Base-by-base conservation (phyloP, 2,797 vertebrate genomes). In the Helostoma temminkii region DNA sequence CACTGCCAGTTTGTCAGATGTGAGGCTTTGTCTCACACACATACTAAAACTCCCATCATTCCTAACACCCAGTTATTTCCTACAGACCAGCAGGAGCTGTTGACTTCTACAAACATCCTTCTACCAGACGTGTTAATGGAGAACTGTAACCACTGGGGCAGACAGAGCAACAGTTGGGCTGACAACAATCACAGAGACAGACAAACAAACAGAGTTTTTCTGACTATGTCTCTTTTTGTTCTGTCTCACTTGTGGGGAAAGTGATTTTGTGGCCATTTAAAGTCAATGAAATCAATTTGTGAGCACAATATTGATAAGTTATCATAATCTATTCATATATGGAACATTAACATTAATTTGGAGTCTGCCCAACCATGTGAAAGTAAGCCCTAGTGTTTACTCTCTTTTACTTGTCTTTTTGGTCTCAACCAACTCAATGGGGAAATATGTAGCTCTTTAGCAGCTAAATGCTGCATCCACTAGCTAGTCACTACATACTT, bases 131-230 rank as follows among this genome's bases (percentile, higher is more conserved):
- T 74, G 59, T 78, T 82, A 82, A 85, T 74, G 65, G 63, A 81
- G 57, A 70, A 42, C 54, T 60, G 73, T 61, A 81, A 76, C 71
- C 77, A 70, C 60, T 64, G 50, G 57, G 56, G 58, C 84, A 68
- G 68, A 48, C 67, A 62, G 57, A 80, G 81, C 74, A 80, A 66
- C 82, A 88, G 77, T 85, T 85, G 71, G 71, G 66, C 63, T 79
- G 78, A 67, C 47, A 79, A 48, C n/a, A 80, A 62, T 52, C 61
- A 42, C 18, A 78, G 50, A 67, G 66, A 69, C 63, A 79, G 74
- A 76, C 67, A 30, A 55, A 66, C 68, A 76, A 39, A 67, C 45
- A 58, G 41, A 10, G 45, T 21, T 78, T 70, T 78, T 49, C 65
- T 62, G 43, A 16, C 55, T 5, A 45, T 70, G 61, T 58, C 39